phyloP scores from a whole-genome alignment of 2,113 vertebrate species.

The Muntiacus muntjak region DNA sequence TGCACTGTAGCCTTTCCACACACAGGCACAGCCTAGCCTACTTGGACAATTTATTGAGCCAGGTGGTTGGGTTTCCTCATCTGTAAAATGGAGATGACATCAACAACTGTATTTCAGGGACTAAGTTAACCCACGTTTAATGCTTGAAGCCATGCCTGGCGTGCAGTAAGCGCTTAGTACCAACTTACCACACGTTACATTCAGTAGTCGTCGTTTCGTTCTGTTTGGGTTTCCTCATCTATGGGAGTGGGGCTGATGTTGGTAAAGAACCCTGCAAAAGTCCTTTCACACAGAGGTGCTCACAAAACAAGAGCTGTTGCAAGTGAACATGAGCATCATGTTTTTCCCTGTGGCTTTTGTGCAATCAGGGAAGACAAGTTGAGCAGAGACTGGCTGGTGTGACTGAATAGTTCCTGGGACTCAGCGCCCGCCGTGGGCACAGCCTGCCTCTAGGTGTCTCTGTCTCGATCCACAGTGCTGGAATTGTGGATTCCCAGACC shows the following conservation, averaged over 20 bases:
- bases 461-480: neutral
- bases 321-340: neutral
- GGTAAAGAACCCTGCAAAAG: neutral
- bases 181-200: too few relatives aligned
- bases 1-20: neutral
- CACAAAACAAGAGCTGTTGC: too few relatives aligned
- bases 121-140: neutral
- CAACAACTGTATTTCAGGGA: neutral
- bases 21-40: neutral
- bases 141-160: neutral
- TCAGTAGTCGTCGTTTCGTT: neutral
- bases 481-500: neutral
- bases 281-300: neutral
- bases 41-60: neutral
- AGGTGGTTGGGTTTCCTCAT: neutral
- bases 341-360: neutral
- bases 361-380: neutral
- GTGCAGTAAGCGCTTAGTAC: accelerated
- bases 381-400: neutral
- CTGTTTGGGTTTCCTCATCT: neutral
- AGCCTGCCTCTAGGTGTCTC: slow-evolving; percentile 69
- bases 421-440: neutral
- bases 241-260: neutral
- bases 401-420: neutral
- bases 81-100: neutral